Base-by-base conservation (phyloP, 2,888 invertebrate species). In the Laothoe populi region DNA sequence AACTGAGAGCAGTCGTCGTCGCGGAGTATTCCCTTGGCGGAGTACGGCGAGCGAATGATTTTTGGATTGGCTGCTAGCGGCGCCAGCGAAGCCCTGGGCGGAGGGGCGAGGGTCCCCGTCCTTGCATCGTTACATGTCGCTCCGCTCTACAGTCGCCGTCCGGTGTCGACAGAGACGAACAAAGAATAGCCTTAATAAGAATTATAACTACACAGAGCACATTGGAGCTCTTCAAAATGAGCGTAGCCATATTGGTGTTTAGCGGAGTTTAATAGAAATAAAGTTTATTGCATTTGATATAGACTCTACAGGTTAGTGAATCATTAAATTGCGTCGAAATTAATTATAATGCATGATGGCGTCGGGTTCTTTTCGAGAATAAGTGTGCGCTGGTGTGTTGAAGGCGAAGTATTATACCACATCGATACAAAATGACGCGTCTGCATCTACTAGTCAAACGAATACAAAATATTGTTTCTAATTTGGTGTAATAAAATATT, bases 51-150 rank as follows among this genome's bases (percentile, higher is more conserved):
- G 65, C 73, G 81, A 84, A 80, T 84, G 81, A 76, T 64, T 59
- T 67, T 69, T 62, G 67, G 71, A 67, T 67, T 70, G 64, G 66
- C 60, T 66, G 70, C 70, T 66, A 69, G 65, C 67, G 67, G 63
- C 66, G 70, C 64, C 49, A 65, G 26, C 64, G 75, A 74, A 75
- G 76, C 74, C 73, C 74, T 69, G 64, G 63, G 73, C 77, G 79
- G 83, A 74, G 84, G 84, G 84, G 84, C 78, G 84, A 74, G 75
- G 82, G 77, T 74, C 75, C 75, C 71, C 74, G 80, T 75, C 74
- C 78, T 76, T 71, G 76, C 73, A 70, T 67, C 68, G 72, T 67
- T 74, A 49, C 59, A 61, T 63, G 65, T 62, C 63, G 72, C 73
- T 69, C 67, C 64, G 71, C 68, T 68, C 75, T 72, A 74, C 83